Conservation (phyloP, 2,888 invertebrate genomes). For the Cyrtodaria siliqua region DNA sequence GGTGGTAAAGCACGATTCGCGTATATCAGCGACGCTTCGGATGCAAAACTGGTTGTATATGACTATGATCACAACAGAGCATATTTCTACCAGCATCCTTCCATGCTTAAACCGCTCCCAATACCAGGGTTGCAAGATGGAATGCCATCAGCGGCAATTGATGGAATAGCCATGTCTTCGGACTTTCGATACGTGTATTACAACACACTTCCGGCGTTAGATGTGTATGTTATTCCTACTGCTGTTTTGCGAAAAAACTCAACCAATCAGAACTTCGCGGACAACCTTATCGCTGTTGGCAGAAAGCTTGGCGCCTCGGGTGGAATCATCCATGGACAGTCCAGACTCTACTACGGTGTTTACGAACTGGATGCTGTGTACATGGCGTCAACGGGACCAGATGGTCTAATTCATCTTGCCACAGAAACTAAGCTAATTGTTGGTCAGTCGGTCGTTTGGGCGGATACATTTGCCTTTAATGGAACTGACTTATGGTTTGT, state of each 20-base stretch:
- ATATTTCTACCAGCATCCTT: slow-evolving; percentile 40
- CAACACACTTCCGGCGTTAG: slow-evolving; percentile 32
- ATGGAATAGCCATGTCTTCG: slow-evolving; percentile 60
- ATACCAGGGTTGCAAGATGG: slow-evolving; percentile 8
- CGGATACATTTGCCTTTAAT: slow-evolving; percentile 59
- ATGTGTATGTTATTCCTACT: slow-evolving; percentile 54
- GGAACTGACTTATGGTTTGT: slow-evolving; percentile 60
- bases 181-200: slow-evolving; percentile 53
- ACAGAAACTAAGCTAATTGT: slow-evolving; percentile 19
- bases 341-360: slow-evolving; percentile 41
- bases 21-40: slow-evolving; percentile 56
- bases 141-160: slow-evolving; percentile 37
- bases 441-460: slow-evolving; percentile 41
- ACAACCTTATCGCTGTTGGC: slow-evolving; percentile 35
- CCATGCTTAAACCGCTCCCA: slow-evolving; percentile 32
- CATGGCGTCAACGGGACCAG: neutral
- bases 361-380: slow-evolving; percentile 51
- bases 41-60: slow-evolving; percentile 48
- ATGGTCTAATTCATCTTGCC: slow-evolving; percentile 10
- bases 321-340: slow-evolving; percentile 52
- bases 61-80: slow-evolving; percentile 35
- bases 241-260: slow-evolving; percentile 16
- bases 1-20: slow-evolving; percentile 46
- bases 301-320: slow-evolving; percentile 49
- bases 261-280: slow-evolving; percentile 20